A percentile compares a stretch with the other conserved stretches of the same genome.
These are phyloP conservation scores for Caenorhabditis sp. DNA, from an alignment of 2,888 invertebrate species.

Conservation along the genomic window DNA sequence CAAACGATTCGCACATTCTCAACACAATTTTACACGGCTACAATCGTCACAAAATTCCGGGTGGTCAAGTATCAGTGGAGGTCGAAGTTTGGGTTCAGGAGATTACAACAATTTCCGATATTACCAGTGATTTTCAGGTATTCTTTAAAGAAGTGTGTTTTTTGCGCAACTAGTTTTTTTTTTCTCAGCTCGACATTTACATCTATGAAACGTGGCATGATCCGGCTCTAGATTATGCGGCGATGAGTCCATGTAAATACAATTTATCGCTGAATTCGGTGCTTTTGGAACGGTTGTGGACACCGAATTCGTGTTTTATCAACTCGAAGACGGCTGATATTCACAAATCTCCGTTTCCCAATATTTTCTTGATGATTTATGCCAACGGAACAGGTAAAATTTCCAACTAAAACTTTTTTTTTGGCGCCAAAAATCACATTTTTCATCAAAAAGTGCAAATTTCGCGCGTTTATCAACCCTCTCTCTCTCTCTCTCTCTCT, in stretches of 20 bases:
- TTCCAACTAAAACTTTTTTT: too few relatives aligned
- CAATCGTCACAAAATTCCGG: conserved; percentile 70
- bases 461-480: too few relatives aligned
- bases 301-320: conserved; percentile 69
- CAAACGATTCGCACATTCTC: conserved; percentile 67
- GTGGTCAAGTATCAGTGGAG: conserved; percentile 58
- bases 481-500: too few relatives aligned
- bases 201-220: conserved; percentile 71
- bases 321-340: conserved; percentile 71
- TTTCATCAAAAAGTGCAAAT: neutral
- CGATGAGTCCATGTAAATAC: conserved; percentile 69
- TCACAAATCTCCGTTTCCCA: conserved; percentile 70
- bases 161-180: neutral
- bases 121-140: conserved; percentile 68
- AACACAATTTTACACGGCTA: conserved; percentile 56
- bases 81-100: conserved; percentile 71
- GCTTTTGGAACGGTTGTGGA: conserved; percentile 54
- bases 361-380: conserved; percentile 70
- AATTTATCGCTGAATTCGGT: conserved; percentile 68
- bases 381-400: conserved; percentile 69
- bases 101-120: conserved; percentile 69
- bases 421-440: too few relatives aligned
- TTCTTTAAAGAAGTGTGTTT: too few relatives aligned
- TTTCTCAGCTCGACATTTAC: conserved; percentile 70
- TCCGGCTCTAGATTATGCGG: conserved; percentile 64